Evolutionary conservation across 2,113 vertebrate species (phyloP).

Genomic region (Bostrychus sinensis): DNA sequence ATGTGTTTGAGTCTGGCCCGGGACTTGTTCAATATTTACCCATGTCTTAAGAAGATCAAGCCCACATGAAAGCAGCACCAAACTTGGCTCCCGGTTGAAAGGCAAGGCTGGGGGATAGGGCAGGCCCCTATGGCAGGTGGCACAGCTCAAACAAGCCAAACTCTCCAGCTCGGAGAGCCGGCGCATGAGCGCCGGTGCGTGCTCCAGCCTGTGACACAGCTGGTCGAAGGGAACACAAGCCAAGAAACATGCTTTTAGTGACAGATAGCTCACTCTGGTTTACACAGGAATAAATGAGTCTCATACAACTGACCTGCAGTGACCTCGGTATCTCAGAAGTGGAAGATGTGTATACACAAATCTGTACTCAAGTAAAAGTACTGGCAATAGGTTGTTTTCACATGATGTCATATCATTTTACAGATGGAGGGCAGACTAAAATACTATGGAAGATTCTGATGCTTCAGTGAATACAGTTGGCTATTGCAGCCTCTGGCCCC

Average conservation of each 20-base stretch:
- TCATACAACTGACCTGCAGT: conserved; percentile 18
- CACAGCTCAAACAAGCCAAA: conserved; percentile 64
- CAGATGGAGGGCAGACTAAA: too few relatives aligned
- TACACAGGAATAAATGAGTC: conserved; percentile 17
- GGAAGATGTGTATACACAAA: too few relatives aligned
- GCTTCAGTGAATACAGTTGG: too few relatives aligned
- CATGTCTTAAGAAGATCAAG: conserved; percentile 73
- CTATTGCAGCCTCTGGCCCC: too few relatives aligned
- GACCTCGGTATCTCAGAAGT: too few relatives aligned
- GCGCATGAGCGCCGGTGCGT: conserved; percentile 62
- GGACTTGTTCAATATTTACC: conserved; percentile 74
- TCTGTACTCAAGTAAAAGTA: too few relatives aligned
- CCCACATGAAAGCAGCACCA: conserved; percentile 69
- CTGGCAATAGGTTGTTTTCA: too few relatives aligned
- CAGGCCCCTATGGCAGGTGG: conserved; percentile 72
- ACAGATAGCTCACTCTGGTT: conserved; percentile 25
- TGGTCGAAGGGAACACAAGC: conserved; percentile 44
- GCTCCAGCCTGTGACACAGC: conserved; percentile 62
- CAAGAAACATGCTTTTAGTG: conserved; percentile 52
- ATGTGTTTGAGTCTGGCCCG: conserved; percentile 73
- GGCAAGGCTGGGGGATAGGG: conserved; percentile 62
- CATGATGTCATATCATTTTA: too few relatives aligned
- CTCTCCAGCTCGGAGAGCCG: conserved; percentile 55
- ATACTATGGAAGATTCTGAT: too few relatives aligned
- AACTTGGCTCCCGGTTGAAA: conserved; percentile 74